Evolutionary conservation across 2,888 invertebrate species (phyloP).

Genomic region (Colletes collaris): DNA sequence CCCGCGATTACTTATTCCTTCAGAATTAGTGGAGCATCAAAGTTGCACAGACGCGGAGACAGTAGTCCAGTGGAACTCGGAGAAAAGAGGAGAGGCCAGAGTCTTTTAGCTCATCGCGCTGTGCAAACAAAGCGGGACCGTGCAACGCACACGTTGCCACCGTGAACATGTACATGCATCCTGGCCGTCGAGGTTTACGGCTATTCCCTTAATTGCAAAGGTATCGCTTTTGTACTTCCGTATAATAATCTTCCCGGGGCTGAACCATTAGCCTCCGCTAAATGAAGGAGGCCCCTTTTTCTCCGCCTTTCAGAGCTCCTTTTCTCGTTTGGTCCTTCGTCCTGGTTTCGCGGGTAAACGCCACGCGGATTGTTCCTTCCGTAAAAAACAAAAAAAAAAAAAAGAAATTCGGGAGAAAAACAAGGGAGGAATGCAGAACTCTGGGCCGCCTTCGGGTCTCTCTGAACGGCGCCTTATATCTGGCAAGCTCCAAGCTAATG

Average conservation of each 20-base stretch:
- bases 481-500: conserved; percentile 72
- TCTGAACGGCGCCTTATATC: conserved; percentile 66
- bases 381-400: neutral
- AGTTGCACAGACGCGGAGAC: conserved; percentile 59
- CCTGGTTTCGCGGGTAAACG: conserved; percentile 41
- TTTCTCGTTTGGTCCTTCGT: conserved; percentile 50
- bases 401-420: conserved; percentile 31
- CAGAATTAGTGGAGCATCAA: conserved; percentile 76
- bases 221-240: conserved; percentile 80
- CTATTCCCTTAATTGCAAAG: conserved; percentile 80
- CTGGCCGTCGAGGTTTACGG: conserved; percentile 68
- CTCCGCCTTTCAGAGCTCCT: conserved; percentile 44
- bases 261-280: conserved; percentile 70
- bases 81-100: conserved; percentile 47
- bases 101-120: conserved; percentile 57
- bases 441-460: conserved; percentile 67
- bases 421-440: conserved; percentile 40
- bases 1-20: conserved; percentile 78
- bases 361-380: conserved; percentile 56
- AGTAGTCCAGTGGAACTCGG: conserved; percentile 54
- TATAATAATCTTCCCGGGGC: conserved; percentile 77
- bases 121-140: conserved; percentile 59
- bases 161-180: conserved; percentile 17
- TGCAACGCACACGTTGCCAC: conserved; percentile 26
- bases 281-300: conserved; percentile 49